Base-by-base conservation (phyloP, 2,888 invertebrate species). In the Drosophila anomalata region DNA sequence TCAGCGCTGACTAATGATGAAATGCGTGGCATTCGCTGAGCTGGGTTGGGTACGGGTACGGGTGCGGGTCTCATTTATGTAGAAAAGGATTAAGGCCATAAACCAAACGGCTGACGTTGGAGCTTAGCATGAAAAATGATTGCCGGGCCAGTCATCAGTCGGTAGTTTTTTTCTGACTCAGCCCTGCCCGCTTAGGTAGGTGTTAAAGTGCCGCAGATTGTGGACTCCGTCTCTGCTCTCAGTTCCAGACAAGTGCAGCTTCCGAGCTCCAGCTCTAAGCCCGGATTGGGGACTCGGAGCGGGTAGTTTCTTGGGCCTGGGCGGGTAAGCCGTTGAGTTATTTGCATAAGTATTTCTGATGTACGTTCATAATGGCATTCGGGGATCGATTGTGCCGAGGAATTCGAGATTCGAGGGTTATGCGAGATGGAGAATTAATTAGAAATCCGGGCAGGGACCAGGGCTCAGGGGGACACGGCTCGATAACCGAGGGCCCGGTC, bases 121-220 rank as follows among this genome's bases (percentile, higher is more conserved):
- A 84, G 82, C 88, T 83, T 88, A 83, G 82, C 82, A 88, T 83
- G 82, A 83, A 88, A 83, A 83, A 83, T 83, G 88, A 88, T 87
- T 83, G 80, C 81, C 81, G 54, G 75, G 71, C 73, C 78, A 82
- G 84, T 67, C 85, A 63, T 72, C 84, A 76, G 65, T 74, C 62
- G 52, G 76, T 53, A 71, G 81, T 56, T 61, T 48, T 55, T 26
- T 57, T 46, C 24, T 56, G 33, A 47, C 12, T 33, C 12, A 56
- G 63, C 57, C 63, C 71, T 62, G 67, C 63, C 59, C 76, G 70
- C 71, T 79, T 74, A 75, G 88, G 82, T 88, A 88, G 87, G 82
- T 82, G 82, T 82, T 82, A 82, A 88, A 86, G 82, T 83, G 88
- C 62, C 70, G 71, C 69, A 75, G 84, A 83, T 82, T 73, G 83